Percentiles rank a stretch among this genome's conserved stretches.
These are phyloP conservation scores for Griposia aprilina DNA, from an alignment of 2,888 invertebrate genomes.

Conservation along the genomic window DNA sequence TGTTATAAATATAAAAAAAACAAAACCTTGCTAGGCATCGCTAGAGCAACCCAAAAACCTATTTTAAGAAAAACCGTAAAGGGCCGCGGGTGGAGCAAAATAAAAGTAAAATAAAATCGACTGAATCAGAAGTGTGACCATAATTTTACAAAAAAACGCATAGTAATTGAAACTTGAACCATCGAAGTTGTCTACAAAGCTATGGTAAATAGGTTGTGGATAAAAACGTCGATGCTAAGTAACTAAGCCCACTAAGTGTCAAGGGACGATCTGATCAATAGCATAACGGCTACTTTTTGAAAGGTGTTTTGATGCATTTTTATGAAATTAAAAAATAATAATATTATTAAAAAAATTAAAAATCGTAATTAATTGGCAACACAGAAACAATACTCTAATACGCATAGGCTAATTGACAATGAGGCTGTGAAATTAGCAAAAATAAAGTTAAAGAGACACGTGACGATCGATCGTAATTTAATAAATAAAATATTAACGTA, in stretches of 20 bases:
- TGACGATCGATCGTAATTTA: slow-evolving; percentile 86
- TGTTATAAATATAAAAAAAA: slow-evolving; percentile 41
- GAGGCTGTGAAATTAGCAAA: slow-evolving; percentile 91
- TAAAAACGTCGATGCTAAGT: slow-evolving; percentile 73
- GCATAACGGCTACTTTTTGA: slow-evolving; percentile 89
- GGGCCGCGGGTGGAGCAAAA: slow-evolving; percentile 16
- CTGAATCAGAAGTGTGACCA: slow-evolving; percentile 44
- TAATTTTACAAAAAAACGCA: slow-evolving; percentile 9
- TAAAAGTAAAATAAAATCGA: slow-evolving; percentile 26
- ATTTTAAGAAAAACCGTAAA: slow-evolving; percentile 48
- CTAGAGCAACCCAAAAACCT: slow-evolving; percentile 59
- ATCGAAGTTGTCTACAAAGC: slow-evolving; percentile 75
- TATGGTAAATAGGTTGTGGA: slow-evolving; percentile 78
- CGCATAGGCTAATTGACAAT: slow-evolving; percentile 91
- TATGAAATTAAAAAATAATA: slow-evolving; percentile 78
- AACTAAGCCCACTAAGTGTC: slow-evolving; percentile 85
- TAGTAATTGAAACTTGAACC: slow-evolving; percentile 72
- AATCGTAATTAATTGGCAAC: slow-evolving; percentile 88
- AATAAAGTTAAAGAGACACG: slow-evolving; percentile 80
- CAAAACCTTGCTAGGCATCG: slow-evolving; percentile 56
- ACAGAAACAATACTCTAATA: slow-evolving; percentile 90
- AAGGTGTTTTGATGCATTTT: slow-evolving; percentile 90
- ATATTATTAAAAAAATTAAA: slow-evolving; percentile 77
- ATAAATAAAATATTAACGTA: slow-evolving; percentile 81
- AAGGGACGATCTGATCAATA: slow-evolving; percentile 87